A percentile compares a stretch with the other conserved stretches of the same genome.
Evolutionary conservation across 2,113 vertebrate genomes (phyloP).

Genomic region (Eulemur macaco): DNA sequence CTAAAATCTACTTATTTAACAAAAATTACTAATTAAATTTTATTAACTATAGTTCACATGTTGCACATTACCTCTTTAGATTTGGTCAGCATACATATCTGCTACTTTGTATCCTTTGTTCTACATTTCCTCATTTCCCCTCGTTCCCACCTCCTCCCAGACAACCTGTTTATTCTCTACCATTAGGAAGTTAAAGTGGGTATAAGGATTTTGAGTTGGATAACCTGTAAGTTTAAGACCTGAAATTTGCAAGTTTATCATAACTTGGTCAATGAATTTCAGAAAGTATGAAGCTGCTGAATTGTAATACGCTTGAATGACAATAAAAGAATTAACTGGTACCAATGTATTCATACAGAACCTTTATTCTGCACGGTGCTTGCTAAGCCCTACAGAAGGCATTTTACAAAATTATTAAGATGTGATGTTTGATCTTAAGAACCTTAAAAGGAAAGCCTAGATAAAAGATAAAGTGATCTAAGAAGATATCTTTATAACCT

Average conservation of each 20-base stretch:
- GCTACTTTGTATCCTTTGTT: neutral
- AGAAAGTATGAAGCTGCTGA: neutral
- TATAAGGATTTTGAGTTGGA: neutral
- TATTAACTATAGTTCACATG: too few species aligned
- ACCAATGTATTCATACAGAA: neutral
- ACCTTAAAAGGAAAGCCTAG: neutral
- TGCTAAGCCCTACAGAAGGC: neutral
- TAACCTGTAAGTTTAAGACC: neutral
- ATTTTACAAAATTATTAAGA: neutral
- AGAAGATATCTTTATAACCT: neutral
- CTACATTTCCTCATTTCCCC: neutral
- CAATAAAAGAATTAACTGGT: neutral
- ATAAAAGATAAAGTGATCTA: neutral
- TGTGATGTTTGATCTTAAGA: neutral
- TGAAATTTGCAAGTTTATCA: neutral
- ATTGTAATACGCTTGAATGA: neutral
- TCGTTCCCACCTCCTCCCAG: neutral
- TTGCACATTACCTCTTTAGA: neutral
- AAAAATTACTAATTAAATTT: neutral
- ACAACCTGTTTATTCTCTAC: neutral
- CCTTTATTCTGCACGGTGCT: neutral
- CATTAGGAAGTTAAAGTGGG: neutral
- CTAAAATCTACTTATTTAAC: neutral
- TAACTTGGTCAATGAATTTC: neutral
- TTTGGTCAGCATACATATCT: neutral